Conservation (phyloP, 2,113 vertebrate genomes). For the Vidua macroura region DNA sequence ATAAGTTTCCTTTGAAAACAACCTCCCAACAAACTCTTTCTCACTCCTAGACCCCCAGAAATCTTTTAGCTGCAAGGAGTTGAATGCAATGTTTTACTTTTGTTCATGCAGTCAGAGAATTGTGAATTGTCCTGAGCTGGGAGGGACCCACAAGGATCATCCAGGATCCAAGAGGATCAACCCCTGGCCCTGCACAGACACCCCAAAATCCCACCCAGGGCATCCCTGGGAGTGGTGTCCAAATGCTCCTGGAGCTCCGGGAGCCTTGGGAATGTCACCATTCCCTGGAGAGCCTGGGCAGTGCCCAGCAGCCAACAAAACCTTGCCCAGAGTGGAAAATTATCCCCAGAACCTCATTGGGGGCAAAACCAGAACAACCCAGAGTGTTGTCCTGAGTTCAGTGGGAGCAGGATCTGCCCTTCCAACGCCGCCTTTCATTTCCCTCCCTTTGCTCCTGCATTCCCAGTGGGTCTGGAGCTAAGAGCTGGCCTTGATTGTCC, state of each 20-base stretch:
- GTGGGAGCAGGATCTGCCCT: neutral
- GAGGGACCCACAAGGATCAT: neutral
- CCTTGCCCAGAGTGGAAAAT: neutral
- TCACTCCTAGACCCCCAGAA: neutral
- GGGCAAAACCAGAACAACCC: neutral
- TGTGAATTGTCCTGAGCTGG: neutral
- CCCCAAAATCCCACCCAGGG: neutral
- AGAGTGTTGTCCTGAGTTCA: neutral
- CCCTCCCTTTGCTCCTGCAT: neutral
- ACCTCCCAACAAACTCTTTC: neutral
- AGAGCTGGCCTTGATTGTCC: neutral
- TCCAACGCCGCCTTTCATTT: neutral
- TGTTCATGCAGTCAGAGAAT: neutral
- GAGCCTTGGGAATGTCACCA: neutral
- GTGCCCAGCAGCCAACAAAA: neutral
- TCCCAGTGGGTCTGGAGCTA: neutral
- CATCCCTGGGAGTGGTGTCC: rapidly evolving
- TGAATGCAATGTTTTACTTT: conserved; percentile 26
- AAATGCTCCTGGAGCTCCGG: neutral
- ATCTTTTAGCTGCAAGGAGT: conserved; percentile 6
- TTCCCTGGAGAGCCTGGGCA: neutral
- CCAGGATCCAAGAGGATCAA: neutral
- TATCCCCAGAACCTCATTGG: neutral
- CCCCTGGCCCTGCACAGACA: neutral
- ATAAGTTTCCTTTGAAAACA: conserved; percentile 24